Evolutionary conservation across 1,140 invertebrate genomes (phyloP).

Genomic region (Sesamia nonagrioides): DNA sequence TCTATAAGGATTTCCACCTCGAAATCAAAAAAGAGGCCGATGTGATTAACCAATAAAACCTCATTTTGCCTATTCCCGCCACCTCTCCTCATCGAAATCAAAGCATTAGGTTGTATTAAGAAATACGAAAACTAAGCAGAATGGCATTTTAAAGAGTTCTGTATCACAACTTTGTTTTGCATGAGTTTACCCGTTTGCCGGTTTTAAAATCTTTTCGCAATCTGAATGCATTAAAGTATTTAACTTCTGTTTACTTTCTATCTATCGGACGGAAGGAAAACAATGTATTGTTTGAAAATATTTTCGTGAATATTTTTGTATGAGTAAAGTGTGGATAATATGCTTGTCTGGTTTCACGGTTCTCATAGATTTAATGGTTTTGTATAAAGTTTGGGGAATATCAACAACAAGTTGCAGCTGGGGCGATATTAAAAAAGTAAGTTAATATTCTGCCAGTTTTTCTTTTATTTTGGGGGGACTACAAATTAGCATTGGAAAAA

Average conservation of each 20-base stretch:
- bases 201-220: conserved; percentile 76
- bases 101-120: conserved; percentile 84
- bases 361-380: neutral
- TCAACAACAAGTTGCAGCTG: neutral
- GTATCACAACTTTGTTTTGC: conserved; percentile 82
- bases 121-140: conserved; percentile 86
- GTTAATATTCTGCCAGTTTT: no score
- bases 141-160: conserved; percentile 83
- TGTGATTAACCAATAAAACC: neutral
- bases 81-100: conserved; percentile 46
- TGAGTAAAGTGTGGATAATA: neutral
- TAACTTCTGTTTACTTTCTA: conserved; percentile 58
- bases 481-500: no score
- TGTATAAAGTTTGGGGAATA: neutral
- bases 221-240: conserved; percentile 73
- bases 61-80: conserved; percentile 28
- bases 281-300: conserved; percentile 18
- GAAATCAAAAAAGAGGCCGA: no score
- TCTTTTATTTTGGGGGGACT: no score
- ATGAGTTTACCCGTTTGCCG: conserved; percentile 76
- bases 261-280: conserved; percentile 36
- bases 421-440: no score
- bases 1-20: no score
- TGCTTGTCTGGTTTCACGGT: neutral
- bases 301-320: neutral